Percentiles rank a stretch among this genome's conserved stretches.
phyloP scores from a whole-genome alignment of 2,113 vertebrate species.

The Ovibos moschatus region DNA sequence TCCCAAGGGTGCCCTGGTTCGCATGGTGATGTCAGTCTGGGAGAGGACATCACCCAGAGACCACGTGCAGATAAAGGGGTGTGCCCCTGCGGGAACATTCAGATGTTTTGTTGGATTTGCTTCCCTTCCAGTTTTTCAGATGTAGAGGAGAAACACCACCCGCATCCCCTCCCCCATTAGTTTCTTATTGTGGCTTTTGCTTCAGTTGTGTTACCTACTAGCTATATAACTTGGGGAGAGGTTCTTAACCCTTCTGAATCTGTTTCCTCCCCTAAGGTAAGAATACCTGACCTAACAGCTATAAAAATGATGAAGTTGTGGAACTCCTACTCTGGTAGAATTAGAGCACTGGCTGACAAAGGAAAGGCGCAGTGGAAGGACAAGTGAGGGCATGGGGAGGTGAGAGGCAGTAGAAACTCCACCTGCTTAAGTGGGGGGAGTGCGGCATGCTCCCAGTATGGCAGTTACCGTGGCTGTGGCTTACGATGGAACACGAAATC shows the following conservation, averaged over 20 bases:
- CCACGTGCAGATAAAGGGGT: neutral
- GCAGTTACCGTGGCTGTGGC: neutral
- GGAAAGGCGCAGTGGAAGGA: neutral
- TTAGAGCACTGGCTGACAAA: neutral
- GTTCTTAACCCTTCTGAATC: neutral
- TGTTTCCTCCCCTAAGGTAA: neutral
- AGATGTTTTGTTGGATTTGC: neutral
- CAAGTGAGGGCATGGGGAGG: neutral
- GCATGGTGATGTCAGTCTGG: neutral
- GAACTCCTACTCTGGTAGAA: neutral
- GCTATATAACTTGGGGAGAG: neutral
- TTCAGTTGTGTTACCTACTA: neutral
- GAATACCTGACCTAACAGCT: neutral
- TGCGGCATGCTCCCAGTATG: rapidly evolving
- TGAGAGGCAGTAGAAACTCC: neutral
- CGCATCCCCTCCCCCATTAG: neutral
- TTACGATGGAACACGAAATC: neutral
- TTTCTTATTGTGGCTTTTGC: neutral
- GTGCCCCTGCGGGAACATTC: neutral
- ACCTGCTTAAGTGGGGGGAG: neutral
- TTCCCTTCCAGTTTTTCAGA: neutral
- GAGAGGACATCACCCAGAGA: neutral
- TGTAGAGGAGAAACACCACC: neutral
- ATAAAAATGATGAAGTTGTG: neutral
- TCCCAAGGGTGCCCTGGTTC: neutral